Percentiles rank a stretch among this genome's conserved stretches.
phyloP scores from a whole-genome alignment of 1,140 invertebrate genomes.

The Euschistus heros region DNA sequence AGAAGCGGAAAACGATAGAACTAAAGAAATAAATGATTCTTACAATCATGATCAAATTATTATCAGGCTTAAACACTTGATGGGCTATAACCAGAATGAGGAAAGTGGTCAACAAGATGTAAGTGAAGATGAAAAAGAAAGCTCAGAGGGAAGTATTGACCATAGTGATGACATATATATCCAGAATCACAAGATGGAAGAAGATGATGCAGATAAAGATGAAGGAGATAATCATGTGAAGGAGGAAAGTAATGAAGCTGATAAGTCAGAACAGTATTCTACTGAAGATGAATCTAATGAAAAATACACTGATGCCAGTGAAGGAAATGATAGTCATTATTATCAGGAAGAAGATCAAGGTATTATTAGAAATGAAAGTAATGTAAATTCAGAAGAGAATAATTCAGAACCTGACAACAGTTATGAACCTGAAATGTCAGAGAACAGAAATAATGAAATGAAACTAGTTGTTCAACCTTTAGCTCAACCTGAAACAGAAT shows the following conservation, averaged over 20 bases:
- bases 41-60: too few species aligned
- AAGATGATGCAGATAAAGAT: background rate
- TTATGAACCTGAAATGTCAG: background rate
- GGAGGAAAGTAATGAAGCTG: background rate
- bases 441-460: constrained; percentile 3
- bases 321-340: background rate
- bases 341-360: background rate
- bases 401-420: too few species aligned
- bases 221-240: background rate
- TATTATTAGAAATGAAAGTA: background rate
- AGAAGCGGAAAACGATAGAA: background rate
- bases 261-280: too few species aligned
- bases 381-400: background rate
- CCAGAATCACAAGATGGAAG: background rate
- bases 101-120: too few species aligned
- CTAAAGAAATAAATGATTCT: background rate
- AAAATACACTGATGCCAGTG: background rate
- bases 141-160: too few species aligned
- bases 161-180: too few species aligned
- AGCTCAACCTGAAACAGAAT: background rate
- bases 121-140: too few species aligned
- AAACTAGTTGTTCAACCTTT: background rate
- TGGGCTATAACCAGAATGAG: too few species aligned
- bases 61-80: too few species aligned
- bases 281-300: too few species aligned